Conservation (phyloP, 2,797 vertebrate species). For the Tympanoctomys barrerae region DNA sequence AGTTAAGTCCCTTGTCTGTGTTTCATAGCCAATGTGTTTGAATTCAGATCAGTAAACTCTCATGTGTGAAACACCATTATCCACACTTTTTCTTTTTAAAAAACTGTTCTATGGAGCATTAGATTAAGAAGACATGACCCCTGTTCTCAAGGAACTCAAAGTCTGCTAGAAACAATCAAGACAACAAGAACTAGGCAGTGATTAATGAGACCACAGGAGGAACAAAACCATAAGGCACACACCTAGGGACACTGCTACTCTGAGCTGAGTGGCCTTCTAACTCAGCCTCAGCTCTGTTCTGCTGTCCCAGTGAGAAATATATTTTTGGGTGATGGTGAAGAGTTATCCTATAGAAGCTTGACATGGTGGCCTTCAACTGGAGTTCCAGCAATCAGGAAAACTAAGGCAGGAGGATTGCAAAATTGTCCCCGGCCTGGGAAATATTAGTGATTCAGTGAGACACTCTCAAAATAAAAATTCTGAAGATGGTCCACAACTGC, state of each 20-base stretch:
- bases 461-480: neutral
- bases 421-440: neutral
- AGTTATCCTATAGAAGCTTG: neutral
- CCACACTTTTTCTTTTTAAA: neutral
- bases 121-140: constrained; percentile 47
- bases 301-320: neutral
- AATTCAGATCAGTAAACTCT: neutral
- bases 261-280: fast-evolving
- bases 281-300: neutral
- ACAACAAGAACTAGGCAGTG: neutral
- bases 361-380: neutral
- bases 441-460: neutral
- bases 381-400: neutral
- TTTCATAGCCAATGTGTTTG: neutral
- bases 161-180: neutral
- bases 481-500: neutral
- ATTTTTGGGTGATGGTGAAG: neutral
- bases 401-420: neutral
- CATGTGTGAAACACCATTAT: neutral
- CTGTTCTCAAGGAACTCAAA: constrained; percentile 18
- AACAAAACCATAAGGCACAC: neutral
- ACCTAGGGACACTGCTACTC: neutral
- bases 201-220: neutral
- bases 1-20: neutral
- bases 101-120: neutral